phyloP scores from a whole-genome alignment of 2,797 vertebrate genomes.

The Cossypha polioptera region DNA sequence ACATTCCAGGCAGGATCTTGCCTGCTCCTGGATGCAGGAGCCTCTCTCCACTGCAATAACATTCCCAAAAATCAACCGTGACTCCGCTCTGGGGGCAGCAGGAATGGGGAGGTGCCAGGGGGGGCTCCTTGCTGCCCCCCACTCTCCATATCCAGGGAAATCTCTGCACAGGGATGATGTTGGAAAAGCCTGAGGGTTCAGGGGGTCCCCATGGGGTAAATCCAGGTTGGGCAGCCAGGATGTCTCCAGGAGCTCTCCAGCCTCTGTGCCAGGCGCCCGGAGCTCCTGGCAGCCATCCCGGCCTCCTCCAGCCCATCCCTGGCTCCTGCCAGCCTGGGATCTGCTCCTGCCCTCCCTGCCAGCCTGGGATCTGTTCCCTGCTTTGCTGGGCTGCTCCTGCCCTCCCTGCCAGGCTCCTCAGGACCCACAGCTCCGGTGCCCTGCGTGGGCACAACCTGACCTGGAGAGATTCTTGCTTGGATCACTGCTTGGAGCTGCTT shows the following conservation, averaged over 20 bases:
- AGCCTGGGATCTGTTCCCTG: too few relatives aligned
- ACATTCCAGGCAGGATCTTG: conserved; percentile 16
- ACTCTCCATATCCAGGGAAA: accelerated
- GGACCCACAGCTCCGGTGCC: accelerated
- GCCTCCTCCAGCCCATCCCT: neutral
- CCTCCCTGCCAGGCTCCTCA: neutral
- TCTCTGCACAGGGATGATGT: neutral
- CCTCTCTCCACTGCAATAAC: neutral
- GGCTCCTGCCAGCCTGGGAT: neutral
- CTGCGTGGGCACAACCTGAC: accelerated
- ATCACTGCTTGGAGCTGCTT: accelerated
- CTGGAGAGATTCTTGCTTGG: neutral
- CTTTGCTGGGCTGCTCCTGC: too few relatives aligned
- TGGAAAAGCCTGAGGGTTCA: neutral
- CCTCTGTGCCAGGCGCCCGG: neutral
- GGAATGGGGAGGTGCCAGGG: neutral
- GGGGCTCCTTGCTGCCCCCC: neutral
- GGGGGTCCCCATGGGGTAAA: neutral
- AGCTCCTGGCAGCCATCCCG: neutral
- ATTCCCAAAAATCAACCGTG: neutral
- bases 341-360: too few relatives aligned
- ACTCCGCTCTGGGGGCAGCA: neutral
- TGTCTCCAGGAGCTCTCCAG: neutral
- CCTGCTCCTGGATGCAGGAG: conserved; percentile 30
- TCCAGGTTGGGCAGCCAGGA: neutral